Conservation (phyloP, 2,888 invertebrate species). For the Eupithecia pulchellata region DNA sequence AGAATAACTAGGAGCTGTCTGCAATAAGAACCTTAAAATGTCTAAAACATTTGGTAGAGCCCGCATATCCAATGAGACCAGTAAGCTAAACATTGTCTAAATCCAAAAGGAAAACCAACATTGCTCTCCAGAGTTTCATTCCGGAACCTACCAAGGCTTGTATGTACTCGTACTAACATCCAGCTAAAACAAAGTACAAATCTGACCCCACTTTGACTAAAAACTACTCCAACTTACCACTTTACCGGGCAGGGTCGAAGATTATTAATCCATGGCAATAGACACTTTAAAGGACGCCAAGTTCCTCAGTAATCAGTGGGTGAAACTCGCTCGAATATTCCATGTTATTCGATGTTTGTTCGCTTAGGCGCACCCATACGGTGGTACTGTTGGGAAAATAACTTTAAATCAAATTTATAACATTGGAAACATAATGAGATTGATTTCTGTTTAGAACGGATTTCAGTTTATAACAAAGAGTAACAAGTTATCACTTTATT, state of each 20-base stretch:
- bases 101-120: not conserved
- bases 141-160: not conserved
- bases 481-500: no score
- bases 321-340: constrained; percentile 35
- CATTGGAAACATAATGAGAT: no score
- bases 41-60: not conserved
- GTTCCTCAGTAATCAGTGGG: constrained; percentile 31
- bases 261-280: constrained; percentile 37
- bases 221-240: constrained; percentile 25
- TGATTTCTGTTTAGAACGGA: no score
- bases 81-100: not conserved
- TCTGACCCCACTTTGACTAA: constrained; percentile 27
- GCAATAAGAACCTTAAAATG: no score
- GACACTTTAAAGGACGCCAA: constrained; percentile 28
- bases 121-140: constrained; percentile 1
- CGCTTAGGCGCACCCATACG: constrained; percentile 26
- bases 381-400: constrained; percentile 13
- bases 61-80: not conserved
- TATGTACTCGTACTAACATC: no score
- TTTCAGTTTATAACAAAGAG: no score
- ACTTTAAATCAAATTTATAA: not conserved
- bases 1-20: no score
- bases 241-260: constrained; percentile 20
- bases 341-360: constrained; percentile 52
- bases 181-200: constrained; percentile 10